Percentiles rank a stretch among this genome's conserved stretches.
Evolutionary conservation across 2,888 invertebrate genomes (phyloP).

Genomic region (Hydriomena furcata): DNA sequence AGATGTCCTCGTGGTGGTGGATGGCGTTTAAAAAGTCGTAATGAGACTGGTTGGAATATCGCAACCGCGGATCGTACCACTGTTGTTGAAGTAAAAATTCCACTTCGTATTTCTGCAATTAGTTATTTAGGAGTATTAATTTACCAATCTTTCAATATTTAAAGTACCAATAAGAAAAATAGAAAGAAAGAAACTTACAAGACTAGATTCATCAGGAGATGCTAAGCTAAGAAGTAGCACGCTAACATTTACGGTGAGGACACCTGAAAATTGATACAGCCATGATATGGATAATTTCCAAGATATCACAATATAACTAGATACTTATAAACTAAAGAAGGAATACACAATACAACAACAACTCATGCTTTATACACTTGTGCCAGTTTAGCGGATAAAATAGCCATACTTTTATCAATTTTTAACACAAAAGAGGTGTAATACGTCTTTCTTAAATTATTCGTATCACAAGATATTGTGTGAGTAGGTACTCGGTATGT

Average conservation of each 20-base stretch:
- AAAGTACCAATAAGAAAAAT: slow-evolving; percentile 17
- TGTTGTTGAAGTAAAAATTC: slow-evolving; percentile 96
- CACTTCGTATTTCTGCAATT: slow-evolving; percentile 95
- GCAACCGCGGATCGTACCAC: slow-evolving; percentile 95
- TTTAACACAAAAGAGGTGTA: slow-evolving; percentile 10
- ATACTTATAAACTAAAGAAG: slow-evolving; percentile 28
- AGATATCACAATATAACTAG: slow-evolving; percentile 47
- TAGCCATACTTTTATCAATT: slow-evolving; percentile 19
- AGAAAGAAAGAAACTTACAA: slow-evolving; percentile 87
- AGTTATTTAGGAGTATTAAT: slow-evolving; percentile 8
- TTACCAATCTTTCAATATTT: background rate
- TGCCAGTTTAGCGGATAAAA: slow-evolving; percentile 44
- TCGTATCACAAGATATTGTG: background rate
- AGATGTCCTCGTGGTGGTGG: slow-evolving; percentile 95
- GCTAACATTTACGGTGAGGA: slow-evolving; percentile 96
- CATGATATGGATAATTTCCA: slow-evolving; percentile 33
- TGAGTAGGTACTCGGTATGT: too few relatives aligned
- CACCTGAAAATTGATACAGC: slow-evolving; percentile 85
- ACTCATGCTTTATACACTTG: slow-evolving; percentile 47
- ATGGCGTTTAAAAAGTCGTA: slow-evolving; percentile 96
- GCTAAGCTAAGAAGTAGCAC: slow-evolving; percentile 96
- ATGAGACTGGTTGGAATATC: slow-evolving; percentile 93
- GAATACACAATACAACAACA: slow-evolving; percentile 48
- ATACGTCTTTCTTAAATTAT: background rate
- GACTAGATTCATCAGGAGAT: slow-evolving; percentile 97